These are phyloP conservation scores for Pollenia labialis DNA, from an alignment of 2,888 invertebrate species.

Conservation along the genomic window DNA sequence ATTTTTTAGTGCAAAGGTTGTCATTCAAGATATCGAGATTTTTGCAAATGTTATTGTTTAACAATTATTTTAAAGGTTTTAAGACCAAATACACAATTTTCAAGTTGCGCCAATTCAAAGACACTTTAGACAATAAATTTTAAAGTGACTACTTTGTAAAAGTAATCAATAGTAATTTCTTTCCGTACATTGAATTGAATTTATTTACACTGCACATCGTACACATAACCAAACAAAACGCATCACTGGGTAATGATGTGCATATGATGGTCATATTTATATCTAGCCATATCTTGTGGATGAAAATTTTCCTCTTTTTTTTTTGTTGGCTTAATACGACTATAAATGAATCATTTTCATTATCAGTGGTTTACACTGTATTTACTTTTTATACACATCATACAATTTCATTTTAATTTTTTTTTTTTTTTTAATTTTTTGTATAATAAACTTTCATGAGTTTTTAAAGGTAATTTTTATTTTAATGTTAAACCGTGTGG, in stretches of 20 bases:
- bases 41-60: too few species aligned
- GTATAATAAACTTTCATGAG: conserved; percentile 82
- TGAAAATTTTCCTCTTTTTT: conserved; percentile 35
- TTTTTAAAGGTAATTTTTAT: conserved; percentile 76
- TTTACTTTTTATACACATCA: conserved; percentile 79
- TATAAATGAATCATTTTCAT: conserved; percentile 74
- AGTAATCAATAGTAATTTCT: conserved; percentile 4
- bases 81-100: too few species aligned
- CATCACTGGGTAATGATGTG: conserved; percentile 71
- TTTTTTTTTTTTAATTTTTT: conserved; percentile 27
- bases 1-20: too few species aligned
- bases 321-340: conserved; percentile 34
- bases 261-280: conserved; percentile 69
- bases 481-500: conserved; percentile 73
- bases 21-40: too few species aligned
- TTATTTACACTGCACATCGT: conserved; percentile 26
- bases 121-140: too few species aligned
- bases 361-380: conserved; percentile 84
- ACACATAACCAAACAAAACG: conserved; percentile 36
- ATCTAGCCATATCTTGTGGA: conserved; percentile 60
- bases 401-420: conserved; percentile 33
- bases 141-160: too few species aligned
- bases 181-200: conserved; percentile 26
- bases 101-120: too few species aligned
- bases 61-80: too few species aligned